Percentiles rank a stretch among this genome's conserved stretches.
Conservation (phyloP, 1,140 invertebrate genomes). For the Cotesia glomerata region DNA sequence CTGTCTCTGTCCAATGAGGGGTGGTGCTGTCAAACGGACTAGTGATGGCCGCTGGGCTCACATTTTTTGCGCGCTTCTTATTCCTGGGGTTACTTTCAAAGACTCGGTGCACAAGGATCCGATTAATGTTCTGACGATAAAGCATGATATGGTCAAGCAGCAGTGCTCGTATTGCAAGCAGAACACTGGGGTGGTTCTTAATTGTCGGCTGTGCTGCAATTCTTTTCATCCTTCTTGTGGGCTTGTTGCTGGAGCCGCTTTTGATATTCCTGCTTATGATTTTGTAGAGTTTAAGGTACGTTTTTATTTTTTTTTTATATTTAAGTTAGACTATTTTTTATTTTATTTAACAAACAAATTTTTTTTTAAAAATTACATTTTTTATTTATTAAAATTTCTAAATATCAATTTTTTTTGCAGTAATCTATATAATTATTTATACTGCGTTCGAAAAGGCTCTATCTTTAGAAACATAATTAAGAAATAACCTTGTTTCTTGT, state of each 20-base stretch:
- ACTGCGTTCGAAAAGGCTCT: too few species aligned
- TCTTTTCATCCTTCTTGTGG: slow-evolving; percentile 56
- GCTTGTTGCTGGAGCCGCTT: slow-evolving; percentile 51
- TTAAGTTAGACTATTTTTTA: too few species aligned
- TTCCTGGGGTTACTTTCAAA: slow-evolving; percentile 61
- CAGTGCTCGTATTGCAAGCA: slow-evolving; percentile 52
- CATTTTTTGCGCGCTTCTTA: slow-evolving; percentile 63
- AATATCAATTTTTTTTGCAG: too few species aligned
- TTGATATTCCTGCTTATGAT: slow-evolving; percentile 52
- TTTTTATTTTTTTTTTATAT: slow-evolving; percentile 15
- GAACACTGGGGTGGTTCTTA: slow-evolving; percentile 49
- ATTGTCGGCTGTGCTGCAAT: slow-evolving; percentile 48
- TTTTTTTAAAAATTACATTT: too few species aligned
- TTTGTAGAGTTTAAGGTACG: slow-evolving; percentile 50
- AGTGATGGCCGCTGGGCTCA: slow-evolving; percentile 68
- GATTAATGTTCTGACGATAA: slow-evolving; percentile 55
- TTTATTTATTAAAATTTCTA: too few species aligned
- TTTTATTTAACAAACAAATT: too few species aligned
- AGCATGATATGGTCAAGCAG: slow-evolving; percentile 38
- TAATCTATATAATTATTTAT: too few species aligned
- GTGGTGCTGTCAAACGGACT: slow-evolving; percentile 70
- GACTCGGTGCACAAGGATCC: slow-evolving; percentile 62
- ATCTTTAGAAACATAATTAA: too few species aligned
- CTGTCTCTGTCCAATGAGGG: slow-evolving; percentile 67
- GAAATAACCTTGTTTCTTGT: too few species aligned